Evolutionary conservation across 2,113 vertebrate species (phyloP).

Genomic region (Salminus brasiliensis): DNA sequence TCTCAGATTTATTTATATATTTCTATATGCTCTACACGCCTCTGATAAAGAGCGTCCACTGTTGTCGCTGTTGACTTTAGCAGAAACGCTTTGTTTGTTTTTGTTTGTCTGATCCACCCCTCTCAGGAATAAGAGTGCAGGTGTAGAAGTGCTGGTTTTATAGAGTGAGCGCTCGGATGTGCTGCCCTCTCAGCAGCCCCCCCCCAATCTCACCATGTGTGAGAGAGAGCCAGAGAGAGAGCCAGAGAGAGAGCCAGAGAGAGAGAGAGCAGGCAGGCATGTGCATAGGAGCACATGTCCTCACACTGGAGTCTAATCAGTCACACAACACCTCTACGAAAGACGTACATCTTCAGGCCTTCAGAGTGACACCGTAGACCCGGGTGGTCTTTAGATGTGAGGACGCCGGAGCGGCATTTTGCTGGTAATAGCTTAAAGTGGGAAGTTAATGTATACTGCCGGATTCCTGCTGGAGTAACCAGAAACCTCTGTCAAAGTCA

Average conservation of each 20-base stretch:
- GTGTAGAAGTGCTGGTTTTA: constrained; percentile 6
- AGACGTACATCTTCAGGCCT: constrained; percentile 17
- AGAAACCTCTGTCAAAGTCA: constrained; percentile 26
- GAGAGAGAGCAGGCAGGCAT: neutral
- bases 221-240: neutral
- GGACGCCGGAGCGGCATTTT: constrained; percentile 19
- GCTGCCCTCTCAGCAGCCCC: neutral
- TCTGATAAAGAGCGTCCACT: too few relatives aligned
- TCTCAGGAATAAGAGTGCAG: constrained; percentile 20
- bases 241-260: too few relatives aligned
- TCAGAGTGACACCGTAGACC: constrained; percentile 12
- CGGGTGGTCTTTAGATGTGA: constrained; percentile 44
- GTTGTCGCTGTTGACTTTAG: neutral
- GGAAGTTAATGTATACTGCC: constrained; percentile 44
- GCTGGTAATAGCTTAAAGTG: constrained; percentile 38
- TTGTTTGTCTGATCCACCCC: constrained; percentile 3
- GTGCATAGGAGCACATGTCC: neutral
- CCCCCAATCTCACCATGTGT: constrained; percentile 23
- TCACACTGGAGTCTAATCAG: constrained; percentile 11
- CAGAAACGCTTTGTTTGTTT: neutral
- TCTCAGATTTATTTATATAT: too few relatives aligned
- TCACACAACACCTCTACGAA: constrained; percentile 10
- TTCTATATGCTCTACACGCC: too few relatives aligned
- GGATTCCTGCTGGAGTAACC: constrained; percentile 29
- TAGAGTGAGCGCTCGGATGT: constrained; percentile 9